Evolutionary conservation across 1,140 invertebrate genomes (phyloP), one percentile per base, ranked within the genome.

Genomic region (Agrilus planipennis): DNA sequence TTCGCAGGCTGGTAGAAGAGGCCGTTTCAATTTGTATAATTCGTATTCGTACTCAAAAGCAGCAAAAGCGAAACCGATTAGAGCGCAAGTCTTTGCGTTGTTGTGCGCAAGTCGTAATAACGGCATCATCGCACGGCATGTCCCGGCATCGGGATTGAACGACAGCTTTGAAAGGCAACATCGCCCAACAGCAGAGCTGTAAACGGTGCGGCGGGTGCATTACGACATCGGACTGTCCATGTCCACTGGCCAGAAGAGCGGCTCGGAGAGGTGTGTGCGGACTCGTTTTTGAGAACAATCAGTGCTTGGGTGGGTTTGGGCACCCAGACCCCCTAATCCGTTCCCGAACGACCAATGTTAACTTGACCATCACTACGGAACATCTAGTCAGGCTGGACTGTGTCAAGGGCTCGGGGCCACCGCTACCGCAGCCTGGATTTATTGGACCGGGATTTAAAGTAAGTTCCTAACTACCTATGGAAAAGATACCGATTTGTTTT

Each of bases 381-480:
- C 47, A 46, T 47, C 49, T 41, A 49, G 39, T 51, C 46, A 50
- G 44, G 45, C 41, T 45, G 52, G 52, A 51, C 42, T 44, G 49
- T 43, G 45, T 49, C 44, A 49, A 46, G 49, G 42, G 46, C 46
- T 46, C 45, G 49, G 49, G 46, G 51, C 51, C 39, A 50, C 46
- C 43, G 51, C 46, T 46, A 49, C 48, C 51, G 49, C 44, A 49
- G 51, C 51, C 46, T 45, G 51, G 42, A 46, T 42, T 49, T 53
- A 53, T 53, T 52, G 52, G 47, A 54, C 44, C 47, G 45, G 47
- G 49, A 40, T 44, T 49, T 42, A 46, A 42, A 51, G 49, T 51
- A 48, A 53, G 49, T 49, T 15, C 36, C 19, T n/a, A n/a, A n/a
- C n/a, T n/a, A n/a, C n/a, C n/a, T n/a, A n/a, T n/a, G n/a, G n/a